These are phyloP conservation scores for Drosophila prolongata DNA, from an alignment of 2,888 invertebrate genomes.

Conservation along the genomic window DNA sequence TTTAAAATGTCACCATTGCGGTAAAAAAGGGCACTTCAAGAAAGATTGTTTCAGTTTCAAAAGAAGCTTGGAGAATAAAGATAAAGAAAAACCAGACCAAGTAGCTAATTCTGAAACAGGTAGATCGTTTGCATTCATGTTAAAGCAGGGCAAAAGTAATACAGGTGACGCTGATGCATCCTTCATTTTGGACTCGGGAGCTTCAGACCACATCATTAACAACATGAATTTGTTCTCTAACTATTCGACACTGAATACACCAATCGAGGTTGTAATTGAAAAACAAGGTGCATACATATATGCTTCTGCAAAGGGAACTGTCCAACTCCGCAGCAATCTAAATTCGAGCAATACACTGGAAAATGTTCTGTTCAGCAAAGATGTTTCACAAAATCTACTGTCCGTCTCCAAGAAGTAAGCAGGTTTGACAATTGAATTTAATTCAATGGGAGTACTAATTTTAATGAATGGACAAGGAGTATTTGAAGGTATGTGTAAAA, in stretches of 20 bases:
- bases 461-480: constrained; percentile 4
- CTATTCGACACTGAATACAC: neutral
- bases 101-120: neutral
- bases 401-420: constrained; percentile 7
- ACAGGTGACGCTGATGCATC: neutral
- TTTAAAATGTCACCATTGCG: constrained; percentile 7
- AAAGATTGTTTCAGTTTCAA: neutral
- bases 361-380: neutral
- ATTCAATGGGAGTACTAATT: neutral
- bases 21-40: constrained; percentile 1
- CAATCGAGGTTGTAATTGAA: neutral
- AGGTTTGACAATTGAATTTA: neutral
- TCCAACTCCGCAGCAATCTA: neutral
- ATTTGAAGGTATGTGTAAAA: neutral
- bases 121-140: constrained; percentile 3
- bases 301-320: neutral
- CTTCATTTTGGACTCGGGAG: neutral
- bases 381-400: constrained; percentile 1
- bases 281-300: constrained; percentile 3
- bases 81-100: neutral
- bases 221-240: neutral
- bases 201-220: neutral
- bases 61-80: neutral
- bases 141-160: neutral
- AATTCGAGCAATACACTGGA: neutral